Evolutionary conservation across 1,140 invertebrate species (phyloP).

Genomic region (Drosophila nikananu): DNA sequence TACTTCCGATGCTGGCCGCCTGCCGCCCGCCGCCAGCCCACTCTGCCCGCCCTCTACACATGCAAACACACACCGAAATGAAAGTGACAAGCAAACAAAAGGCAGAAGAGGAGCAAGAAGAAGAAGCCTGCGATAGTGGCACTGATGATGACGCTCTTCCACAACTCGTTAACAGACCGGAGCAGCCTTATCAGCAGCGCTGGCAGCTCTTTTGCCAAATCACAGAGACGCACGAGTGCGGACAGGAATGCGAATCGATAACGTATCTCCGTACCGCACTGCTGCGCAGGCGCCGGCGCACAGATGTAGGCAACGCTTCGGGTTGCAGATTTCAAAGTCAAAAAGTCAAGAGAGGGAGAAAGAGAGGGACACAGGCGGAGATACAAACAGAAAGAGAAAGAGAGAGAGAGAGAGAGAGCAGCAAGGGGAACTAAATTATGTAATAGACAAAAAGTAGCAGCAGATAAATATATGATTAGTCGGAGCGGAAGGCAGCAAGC

Average conservation of each 20-base stretch:
- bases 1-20: conserved; percentile 52
- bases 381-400: conserved; percentile 5
- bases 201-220: conserved; percentile 22
- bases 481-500: conserved; percentile 47
- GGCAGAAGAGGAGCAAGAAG: conserved; percentile 1
- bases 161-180: conserved; percentile 55
- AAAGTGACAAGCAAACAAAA: conserved; percentile 70
- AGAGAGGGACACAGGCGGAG: conserved; percentile 18
- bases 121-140: conserved; percentile 11
- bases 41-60: conserved; percentile 39
- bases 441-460: conserved; percentile 67
- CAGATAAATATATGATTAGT: conserved; percentile 79
- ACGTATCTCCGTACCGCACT: conserved; percentile 12
- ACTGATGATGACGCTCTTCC: conserved; percentile 30
- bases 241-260: conserved; percentile 47
- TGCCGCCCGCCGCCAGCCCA: conserved; percentile 29
- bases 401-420: conserved; percentile 4
- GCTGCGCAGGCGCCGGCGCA: conserved; percentile 67
- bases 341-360: conserved; percentile 71
- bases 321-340: conserved; percentile 75
- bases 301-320: conserved; percentile 65
- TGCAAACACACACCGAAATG: conserved; percentile 40
- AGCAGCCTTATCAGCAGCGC: conserved; percentile 39
- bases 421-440: conserved; percentile 59
- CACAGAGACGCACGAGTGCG: conserved; percentile 15